These are phyloP conservation scores for Pagrus major DNA, from an alignment of 2,113 vertebrate genomes.

Conservation along the genomic window DNA sequence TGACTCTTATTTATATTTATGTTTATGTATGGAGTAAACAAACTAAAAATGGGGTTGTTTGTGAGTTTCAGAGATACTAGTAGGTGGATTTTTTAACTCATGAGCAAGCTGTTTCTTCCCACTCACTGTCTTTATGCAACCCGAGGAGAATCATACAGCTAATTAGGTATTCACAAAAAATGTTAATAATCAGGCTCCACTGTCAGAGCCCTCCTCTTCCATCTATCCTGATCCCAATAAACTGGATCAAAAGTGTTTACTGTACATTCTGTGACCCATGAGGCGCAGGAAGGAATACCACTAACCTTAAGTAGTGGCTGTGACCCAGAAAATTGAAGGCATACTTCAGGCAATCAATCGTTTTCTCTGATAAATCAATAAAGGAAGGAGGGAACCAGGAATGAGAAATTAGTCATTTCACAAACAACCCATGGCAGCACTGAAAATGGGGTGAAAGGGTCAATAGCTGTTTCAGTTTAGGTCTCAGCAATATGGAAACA, in stretches of 20 bases:
- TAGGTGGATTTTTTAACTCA: neutral
- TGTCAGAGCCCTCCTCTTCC: neutral
- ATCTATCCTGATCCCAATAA: constrained; percentile 10
- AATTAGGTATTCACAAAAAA: neutral
- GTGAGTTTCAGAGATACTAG: neutral
- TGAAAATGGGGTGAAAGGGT: constrained; percentile 63
- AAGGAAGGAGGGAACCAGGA: constrained; percentile 34
- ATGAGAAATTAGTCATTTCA: constrained; percentile 58
- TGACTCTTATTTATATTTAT: too few relatives aligned
- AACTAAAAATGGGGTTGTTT: neutral
- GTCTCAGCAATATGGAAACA: constrained; percentile 25
- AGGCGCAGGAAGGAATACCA: constrained; percentile 11
- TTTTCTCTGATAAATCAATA: constrained; percentile 69
- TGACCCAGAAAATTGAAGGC: constrained; percentile 47
- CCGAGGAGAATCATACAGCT: neutral
- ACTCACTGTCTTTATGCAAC: neutral
- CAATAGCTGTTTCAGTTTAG: constrained; percentile 32
- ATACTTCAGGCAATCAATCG: constrained; percentile 55
- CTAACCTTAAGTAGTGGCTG: constrained; percentile 45
- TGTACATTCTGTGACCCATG: constrained; percentile 18
- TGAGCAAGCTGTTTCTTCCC: neutral
- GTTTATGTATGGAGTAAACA: too few relatives aligned
- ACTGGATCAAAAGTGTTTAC: constrained; percentile 17
- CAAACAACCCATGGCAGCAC: constrained; percentile 39
- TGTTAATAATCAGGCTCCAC: neutral